Conservation (phyloP, 2,888 invertebrate species). For the Frankliniella fusca region DNA sequence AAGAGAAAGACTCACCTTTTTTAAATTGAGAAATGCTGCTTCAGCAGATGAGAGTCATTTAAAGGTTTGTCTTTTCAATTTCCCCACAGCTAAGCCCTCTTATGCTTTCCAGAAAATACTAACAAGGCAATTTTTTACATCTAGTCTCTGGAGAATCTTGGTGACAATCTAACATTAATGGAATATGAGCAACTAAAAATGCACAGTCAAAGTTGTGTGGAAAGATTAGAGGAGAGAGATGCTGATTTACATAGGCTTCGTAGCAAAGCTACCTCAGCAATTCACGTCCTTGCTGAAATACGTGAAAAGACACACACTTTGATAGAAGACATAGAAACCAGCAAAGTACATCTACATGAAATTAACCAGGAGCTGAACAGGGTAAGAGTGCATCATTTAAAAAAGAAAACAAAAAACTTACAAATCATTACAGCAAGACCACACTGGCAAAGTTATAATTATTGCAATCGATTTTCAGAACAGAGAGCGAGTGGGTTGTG, state of each 20-base stretch:
- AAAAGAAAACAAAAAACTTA: conserved; percentile 43
- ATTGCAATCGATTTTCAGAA: conserved; percentile 36
- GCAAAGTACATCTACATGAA: conserved; percentile 39
- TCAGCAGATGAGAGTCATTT: conserved; percentile 42
- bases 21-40: conserved; percentile 44
- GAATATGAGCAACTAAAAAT: conserved; percentile 56
- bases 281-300: conserved; percentile 52
- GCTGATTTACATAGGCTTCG: conserved; percentile 52
- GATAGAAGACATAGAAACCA: conserved; percentile 43
- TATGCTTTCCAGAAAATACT: background rate
- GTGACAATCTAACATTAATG: conserved; percentile 51
- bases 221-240: conserved; percentile 56
- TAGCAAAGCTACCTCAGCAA: conserved; percentile 50
- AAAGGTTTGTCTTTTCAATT: background rate
- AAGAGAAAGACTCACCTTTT: conserved; percentile 43
- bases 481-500: conserved; percentile 46
- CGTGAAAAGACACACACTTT: conserved; percentile 52
- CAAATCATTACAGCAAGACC: background rate
- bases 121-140: conserved; percentile 34
- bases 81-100: background rate
- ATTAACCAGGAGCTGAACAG: conserved; percentile 39
- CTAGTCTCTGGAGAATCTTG: conserved; percentile 49
- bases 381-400: conserved; percentile 37
- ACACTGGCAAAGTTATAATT: background rate
- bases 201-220: conserved; percentile 53